phyloP scores from a whole-genome alignment of 2,797 vertebrate species.

The Coregonus suidteri region DNA sequence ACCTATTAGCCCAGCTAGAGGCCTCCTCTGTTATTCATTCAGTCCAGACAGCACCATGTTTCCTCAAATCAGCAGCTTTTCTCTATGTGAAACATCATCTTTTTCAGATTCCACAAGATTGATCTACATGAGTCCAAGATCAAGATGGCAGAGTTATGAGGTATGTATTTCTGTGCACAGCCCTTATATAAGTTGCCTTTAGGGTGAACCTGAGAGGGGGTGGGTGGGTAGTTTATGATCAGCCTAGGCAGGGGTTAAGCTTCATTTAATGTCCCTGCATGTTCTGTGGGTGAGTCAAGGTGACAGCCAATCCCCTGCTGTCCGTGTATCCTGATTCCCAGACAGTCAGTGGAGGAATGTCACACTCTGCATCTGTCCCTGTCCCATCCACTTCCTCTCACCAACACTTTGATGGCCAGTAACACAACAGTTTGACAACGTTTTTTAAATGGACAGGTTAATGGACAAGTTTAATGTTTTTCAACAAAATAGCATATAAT shows the following conservation, averaged over 20 bases:
- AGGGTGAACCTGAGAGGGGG: neutral
- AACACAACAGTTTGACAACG: neutral
- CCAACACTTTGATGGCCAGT: neutral
- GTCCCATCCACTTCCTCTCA: neutral
- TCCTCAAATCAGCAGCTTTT: neutral
- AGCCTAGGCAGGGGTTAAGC: neutral
- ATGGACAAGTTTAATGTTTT: neutral
- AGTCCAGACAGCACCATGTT: neutral
- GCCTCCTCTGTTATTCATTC: neutral
- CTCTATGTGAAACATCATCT: neutral
- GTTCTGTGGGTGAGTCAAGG: neutral
- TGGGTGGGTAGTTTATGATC: neutral
- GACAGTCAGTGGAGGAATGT: slow-evolving; percentile 11
- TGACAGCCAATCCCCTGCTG: neutral
- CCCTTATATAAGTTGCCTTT: neutral
- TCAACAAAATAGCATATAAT: neutral
- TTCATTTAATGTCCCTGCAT: neutral
- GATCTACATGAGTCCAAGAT: neutral
- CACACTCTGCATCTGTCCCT: neutral
- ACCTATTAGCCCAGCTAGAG: slow-evolving; percentile 13
- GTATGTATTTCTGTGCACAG: neutral
- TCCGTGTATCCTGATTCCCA: neutral
- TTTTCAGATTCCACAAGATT: neutral
- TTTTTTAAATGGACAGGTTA: neutral
- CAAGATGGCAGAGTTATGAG: neutral